Evolutionary conservation across 2,888 invertebrate species (phyloP).

Genomic region (Bembecia ichneumoniformis): DNA sequence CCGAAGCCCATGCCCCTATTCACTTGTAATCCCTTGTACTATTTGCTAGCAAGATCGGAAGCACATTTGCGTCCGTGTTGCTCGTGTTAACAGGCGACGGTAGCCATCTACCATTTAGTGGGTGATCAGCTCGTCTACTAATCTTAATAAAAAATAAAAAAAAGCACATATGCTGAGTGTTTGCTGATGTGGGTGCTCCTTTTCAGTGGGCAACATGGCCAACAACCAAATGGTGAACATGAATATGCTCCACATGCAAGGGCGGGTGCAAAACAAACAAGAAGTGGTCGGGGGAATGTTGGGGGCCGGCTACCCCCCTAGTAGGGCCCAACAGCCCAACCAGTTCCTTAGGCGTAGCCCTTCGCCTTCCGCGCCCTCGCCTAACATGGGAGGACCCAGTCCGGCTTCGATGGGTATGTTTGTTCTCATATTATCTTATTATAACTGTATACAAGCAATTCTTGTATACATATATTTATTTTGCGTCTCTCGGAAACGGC

Average conservation of each 20-base stretch:
- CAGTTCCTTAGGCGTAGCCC: slow-evolving; percentile 87
- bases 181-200: neutral
- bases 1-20: too few relatives aligned
- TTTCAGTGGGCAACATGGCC: slow-evolving; percentile 44
- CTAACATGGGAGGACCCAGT: slow-evolving; percentile 73
- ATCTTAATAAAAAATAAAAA: neutral
- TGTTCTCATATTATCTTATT: too few relatives aligned
- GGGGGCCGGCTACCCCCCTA: slow-evolving; percentile 55
- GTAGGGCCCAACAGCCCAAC: slow-evolving; percentile 78
- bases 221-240: slow-evolving; percentile 54
- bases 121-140: too few relatives aligned
- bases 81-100: too few relatives aligned
- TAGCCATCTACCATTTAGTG: too few relatives aligned
- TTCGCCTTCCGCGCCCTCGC: slow-evolving; percentile 82
- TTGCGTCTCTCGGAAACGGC: too few relatives aligned
- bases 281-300: slow-evolving; percentile 44
- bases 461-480: too few relatives aligned
- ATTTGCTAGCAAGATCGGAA: too few relatives aligned
- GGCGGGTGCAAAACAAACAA: slow-evolving; percentile 39
- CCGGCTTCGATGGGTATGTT: slow-evolving; percentile 49
- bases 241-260: slow-evolving; percentile 62
- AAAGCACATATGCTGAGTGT: too few relatives aligned
- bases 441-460: too few relatives aligned
- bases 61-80: too few relatives aligned
- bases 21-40: too few relatives aligned